Evolutionary conservation across 1,140 invertebrate species (phyloP), one percentile per base, ranked within the genome.

Genomic region (Hydropsyche tenuis): DNA sequence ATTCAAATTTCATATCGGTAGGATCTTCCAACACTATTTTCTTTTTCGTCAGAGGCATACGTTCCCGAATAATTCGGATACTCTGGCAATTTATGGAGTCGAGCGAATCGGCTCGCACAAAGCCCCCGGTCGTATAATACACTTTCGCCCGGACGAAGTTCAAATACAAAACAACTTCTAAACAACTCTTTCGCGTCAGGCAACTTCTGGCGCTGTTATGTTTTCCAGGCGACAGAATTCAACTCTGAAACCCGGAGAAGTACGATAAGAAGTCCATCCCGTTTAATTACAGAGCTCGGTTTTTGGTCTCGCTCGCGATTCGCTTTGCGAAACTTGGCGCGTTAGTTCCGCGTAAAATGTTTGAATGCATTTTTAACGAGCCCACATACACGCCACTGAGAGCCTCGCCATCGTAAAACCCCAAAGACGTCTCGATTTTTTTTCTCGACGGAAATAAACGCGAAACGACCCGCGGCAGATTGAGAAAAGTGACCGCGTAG

Each of bases 221-320:
- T 70, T 70, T 70, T 70, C 48, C 68, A 25, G 51, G 68, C 48
- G 68, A 70, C 68, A 70, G 68, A 60, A 70, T 70, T 45, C 68
- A 70, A 37, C 68, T 56, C 48, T 14, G 14, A 60, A 9, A 23
- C 43, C 53, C 27, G 11, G 9, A 65, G 43, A 53, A 56, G 68
- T 68, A 68, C 68, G 68, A 70, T 70, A 70, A 70, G 68, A 70
- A 70, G 68, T 70, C 68, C 68, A 70, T 56, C 68, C 48, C 51
- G 68, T 70, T 70, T 70, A 70, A 70, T 70, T 70, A 70, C 68
- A 70, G 25, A 70, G 68, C 68, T 70, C 48, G 68, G 68, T 70
- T 70, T 70, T 70, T 56, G 68, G 27, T 70, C 25, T 65, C 20
- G 30, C 63, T 42, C 16, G 37, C 56, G 48, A 68, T 6, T 46